These are phyloP conservation scores for Camptogramma bilineatum DNA, from an alignment of 2,888 invertebrate genomes.

Conservation along the genomic window DNA sequence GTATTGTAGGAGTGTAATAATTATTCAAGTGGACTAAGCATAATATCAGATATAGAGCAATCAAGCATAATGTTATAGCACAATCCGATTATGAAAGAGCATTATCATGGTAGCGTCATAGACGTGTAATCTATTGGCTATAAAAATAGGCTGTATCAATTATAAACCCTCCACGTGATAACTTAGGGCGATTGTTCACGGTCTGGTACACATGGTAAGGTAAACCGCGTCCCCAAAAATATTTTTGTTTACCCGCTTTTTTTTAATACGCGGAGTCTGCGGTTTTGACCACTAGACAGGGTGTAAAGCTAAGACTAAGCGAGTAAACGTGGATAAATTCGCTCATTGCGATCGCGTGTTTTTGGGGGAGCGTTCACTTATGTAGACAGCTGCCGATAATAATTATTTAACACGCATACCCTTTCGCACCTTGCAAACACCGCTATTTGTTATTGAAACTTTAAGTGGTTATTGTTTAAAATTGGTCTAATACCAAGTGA, in stretches of 20 bases:
- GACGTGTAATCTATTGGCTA: slow-evolving; percentile 65
- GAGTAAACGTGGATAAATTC: slow-evolving; percentile 63
- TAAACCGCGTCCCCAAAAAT: slow-evolving; percentile 81
- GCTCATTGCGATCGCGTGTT: slow-evolving; percentile 70
- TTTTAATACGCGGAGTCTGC: slow-evolving; percentile 72
- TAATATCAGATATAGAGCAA: slow-evolving; percentile 27
- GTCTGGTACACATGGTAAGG: slow-evolving; percentile 80
- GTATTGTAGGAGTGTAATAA: neutral
- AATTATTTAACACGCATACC: slow-evolving; percentile 79
- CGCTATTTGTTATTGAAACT: slow-evolving; percentile 51
- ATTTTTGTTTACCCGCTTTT: slow-evolving; percentile 78
- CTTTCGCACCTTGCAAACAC: slow-evolving; percentile 80
- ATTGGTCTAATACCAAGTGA: neutral
- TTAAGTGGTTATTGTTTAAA: slow-evolving; percentile 41
- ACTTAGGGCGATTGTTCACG: slow-evolving; percentile 81
- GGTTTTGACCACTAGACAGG: slow-evolving; percentile 68
- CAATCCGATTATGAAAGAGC: slow-evolving; percentile 56
- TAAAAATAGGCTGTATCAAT: slow-evolving; percentile 77
- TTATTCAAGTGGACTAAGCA: neutral
- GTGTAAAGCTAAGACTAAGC: slow-evolving; percentile 66
- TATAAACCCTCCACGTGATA: slow-evolving; percentile 80
- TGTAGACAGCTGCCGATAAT: slow-evolving; percentile 77
- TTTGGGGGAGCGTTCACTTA: slow-evolving; percentile 70
- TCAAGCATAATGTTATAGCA: slow-evolving; percentile 68
- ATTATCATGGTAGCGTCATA: slow-evolving; percentile 43